Percentiles rank a stretch among this genome's conserved stretches.
Conservation (phyloP, 2,888 invertebrate species). For the Endotricha flammealis region DNA sequence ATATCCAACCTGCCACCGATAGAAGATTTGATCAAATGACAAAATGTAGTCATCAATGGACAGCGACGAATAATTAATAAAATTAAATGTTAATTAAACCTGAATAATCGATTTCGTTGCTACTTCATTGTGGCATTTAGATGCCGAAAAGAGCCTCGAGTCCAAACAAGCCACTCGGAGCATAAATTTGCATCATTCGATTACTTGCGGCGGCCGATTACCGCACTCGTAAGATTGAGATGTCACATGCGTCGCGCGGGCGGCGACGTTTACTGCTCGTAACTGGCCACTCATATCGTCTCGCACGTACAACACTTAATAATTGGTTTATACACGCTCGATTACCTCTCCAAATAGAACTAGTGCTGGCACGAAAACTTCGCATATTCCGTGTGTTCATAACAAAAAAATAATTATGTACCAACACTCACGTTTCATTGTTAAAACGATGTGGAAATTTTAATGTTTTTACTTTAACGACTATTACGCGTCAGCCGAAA, state of each 20-base stretch:
- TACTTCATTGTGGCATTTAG: too few species aligned
- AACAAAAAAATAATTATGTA: neutral
- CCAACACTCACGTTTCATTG: neutral
- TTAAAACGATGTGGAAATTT: neutral
- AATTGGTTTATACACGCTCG: slow-evolving; percentile 4
- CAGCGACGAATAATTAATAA: too few species aligned
- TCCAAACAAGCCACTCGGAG: neutral
- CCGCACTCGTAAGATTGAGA: slow-evolving; percentile 11
- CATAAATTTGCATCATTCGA: too few species aligned
- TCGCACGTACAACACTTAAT: slow-evolving; percentile 5
- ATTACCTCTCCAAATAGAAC: neutral
- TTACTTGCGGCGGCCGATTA: neutral
- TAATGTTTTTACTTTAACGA: neutral
- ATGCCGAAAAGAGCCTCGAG: too few species aligned
- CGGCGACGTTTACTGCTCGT: slow-evolving; percentile 9
- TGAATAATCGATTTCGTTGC: too few species aligned
- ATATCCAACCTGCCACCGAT: too few species aligned
- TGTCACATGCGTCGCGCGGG: slow-evolving; percentile 6
- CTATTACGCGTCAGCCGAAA: neutral
- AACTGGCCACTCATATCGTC: slow-evolving; percentile 8
- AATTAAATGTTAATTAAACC: too few species aligned
- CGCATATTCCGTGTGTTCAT: neutral
- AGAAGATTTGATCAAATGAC: too few species aligned
- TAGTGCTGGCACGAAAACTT: neutral
- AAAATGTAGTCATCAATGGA: too few species aligned